A percentile compares a stretch with the other conserved stretches of the same genome.
These are phyloP conservation scores for Argyresthia albistria DNA, from an alignment of 2,888 invertebrate genomes.

Conservation along the genomic window DNA sequence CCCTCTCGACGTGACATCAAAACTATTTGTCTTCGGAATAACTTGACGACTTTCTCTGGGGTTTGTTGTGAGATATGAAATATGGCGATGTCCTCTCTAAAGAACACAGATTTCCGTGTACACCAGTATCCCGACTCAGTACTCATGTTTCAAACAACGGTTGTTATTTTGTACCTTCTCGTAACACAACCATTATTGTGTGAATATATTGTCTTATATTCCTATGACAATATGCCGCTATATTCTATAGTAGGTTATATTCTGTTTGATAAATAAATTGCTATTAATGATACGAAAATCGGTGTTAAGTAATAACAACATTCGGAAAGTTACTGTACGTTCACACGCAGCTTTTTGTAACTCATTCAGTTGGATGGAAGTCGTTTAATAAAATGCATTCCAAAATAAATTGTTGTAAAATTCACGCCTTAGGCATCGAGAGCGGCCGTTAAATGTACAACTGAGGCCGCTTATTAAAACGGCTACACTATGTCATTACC, in stretches of 20 bases:
- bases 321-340: constrained; percentile 10
- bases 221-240: constrained; percentile 8
- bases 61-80: constrained; percentile 32
- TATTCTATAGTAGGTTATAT: not conserved
- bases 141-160: constrained; percentile 30
- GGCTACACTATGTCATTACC: constrained; percentile 64
- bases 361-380: constrained; percentile 14
- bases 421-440: constrained; percentile 41
- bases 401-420: constrained; percentile 50
- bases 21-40: constrained; percentile 65
- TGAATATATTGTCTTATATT: constrained; percentile 13
- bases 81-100: constrained; percentile 41
- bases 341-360: constrained; percentile 27
- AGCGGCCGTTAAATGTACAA: constrained; percentile 20
- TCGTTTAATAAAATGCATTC: constrained; percentile 35
- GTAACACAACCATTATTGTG: too few species aligned
- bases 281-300: too few species aligned
- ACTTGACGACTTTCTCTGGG: constrained; percentile 46
- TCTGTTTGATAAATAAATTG: not conserved
- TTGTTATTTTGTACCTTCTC: too few species aligned
- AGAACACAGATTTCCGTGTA: constrained; percentile 27
- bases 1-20: constrained; percentile 44
- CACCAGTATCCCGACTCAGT: constrained; percentile 24
- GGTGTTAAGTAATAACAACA: not conserved
- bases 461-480: constrained; percentile 52